Evolutionary conservation across 2,797 vertebrate genomes (phyloP).

Genomic region (Cygnus olor): DNA sequence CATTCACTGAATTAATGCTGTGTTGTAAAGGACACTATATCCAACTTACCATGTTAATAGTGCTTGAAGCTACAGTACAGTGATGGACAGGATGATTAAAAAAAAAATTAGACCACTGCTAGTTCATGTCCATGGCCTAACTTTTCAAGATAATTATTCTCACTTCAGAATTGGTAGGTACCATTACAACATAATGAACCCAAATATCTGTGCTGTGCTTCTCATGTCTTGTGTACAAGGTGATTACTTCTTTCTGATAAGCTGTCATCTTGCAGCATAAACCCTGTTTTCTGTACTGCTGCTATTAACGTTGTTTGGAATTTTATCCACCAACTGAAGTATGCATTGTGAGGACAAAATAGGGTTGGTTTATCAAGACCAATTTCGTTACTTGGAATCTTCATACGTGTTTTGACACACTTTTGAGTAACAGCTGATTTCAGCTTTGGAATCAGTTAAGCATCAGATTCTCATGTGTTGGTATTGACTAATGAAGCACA

Average conservation of each 20-base stretch:
- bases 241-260: background rate
- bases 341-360: background rate
- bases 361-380: background rate
- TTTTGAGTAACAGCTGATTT: background rate
- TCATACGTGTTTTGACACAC: background rate
- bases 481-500: background rate
- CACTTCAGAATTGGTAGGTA: background rate
- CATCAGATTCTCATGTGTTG: background rate
- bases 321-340: background rate
- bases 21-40: background rate
- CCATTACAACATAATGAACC: background rate
- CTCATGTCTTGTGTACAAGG: background rate
- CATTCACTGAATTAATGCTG: background rate
- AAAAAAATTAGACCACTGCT: background rate
- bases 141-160: background rate
- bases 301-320: background rate
- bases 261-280: background rate
- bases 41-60: accelerated
- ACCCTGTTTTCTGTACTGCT: background rate
- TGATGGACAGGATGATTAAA: background rate
- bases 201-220: background rate
- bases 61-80: background rate
- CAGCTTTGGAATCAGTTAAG: background rate
- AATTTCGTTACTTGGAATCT: background rate
- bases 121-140: background rate